Evolutionary conservation across 1,140 invertebrate species (phyloP).

Genomic region (Pantala flavescens): DNA sequence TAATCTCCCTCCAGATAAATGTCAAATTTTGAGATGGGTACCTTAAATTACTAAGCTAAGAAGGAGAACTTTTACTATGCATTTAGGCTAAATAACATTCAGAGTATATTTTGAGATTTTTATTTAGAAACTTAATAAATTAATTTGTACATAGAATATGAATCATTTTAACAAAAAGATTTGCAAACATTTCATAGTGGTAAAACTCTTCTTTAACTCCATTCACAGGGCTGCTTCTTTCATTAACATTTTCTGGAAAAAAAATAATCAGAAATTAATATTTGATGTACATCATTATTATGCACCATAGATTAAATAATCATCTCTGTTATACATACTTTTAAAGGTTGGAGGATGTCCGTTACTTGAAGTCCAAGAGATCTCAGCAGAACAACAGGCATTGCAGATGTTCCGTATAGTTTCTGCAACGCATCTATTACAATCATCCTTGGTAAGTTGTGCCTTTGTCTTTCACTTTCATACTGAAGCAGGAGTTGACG

Average conservation of each 20-base stretch:
- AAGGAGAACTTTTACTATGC: no score
- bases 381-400: constrained; percentile 68
- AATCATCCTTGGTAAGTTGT: constrained; percentile 80
- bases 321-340: constrained; percentile 41
- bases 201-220: not conserved
- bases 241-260: constrained; percentile 1
- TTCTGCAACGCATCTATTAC: constrained; percentile 79
- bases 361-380: constrained; percentile 78
- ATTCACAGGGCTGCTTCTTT: not conserved
- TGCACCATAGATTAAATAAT: not conserved
- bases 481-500: constrained; percentile 65
- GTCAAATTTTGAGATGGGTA: no score
- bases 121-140: no score
- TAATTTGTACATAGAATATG: no score
- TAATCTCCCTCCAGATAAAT: no score
- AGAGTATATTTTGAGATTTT: no score
- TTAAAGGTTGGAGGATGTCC: constrained; percentile 66
- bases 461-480: constrained; percentile 69
- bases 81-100: no score
- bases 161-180: no score
- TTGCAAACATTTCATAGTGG: no score
- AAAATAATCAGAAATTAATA: not conserved
- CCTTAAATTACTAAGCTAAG: no score
- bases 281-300: not conserved
- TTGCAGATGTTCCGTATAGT: constrained; percentile 65